Percentiles rank a stretch among this genome's conserved stretches.
Conservation (phyloP, 2,113 vertebrate genomes). For the Mirounga angustirostris region DNA sequence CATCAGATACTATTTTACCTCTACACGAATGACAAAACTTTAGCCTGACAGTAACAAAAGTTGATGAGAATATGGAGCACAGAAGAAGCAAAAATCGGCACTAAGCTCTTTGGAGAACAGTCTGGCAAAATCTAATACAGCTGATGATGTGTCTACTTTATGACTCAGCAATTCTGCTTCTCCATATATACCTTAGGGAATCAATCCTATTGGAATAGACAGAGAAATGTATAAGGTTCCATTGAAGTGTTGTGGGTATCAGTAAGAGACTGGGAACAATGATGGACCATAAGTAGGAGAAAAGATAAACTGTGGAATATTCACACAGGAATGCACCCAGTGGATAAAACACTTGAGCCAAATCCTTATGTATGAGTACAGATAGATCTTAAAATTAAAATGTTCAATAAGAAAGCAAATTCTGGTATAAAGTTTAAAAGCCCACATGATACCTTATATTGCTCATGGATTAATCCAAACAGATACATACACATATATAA, state of each 20-base stretch:
- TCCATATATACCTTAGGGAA: not conserved
- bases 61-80: not conserved
- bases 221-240: not conserved
- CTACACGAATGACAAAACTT: not conserved
- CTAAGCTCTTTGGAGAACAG: not conserved
- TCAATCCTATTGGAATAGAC: not conserved
- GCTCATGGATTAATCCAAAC: not conserved
- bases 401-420: slow-evolving; percentile 7
- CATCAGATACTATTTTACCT: not conserved
- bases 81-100: not conserved
- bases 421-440: not conserved
- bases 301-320: not conserved
- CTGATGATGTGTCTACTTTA: not conserved
- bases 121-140: not conserved
- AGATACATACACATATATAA: not conserved
- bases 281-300: not conserved
- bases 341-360: not conserved
- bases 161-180: not conserved
- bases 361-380: not conserved
- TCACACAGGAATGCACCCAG: not conserved
- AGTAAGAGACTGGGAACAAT: not conserved
- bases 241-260: not conserved
- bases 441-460: not conserved
- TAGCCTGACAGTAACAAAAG: not conserved
- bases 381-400: not conserved